Evolutionary conservation across 2,888 invertebrate species (phyloP).

Genomic region (Melangyna quadrimaculata): DNA sequence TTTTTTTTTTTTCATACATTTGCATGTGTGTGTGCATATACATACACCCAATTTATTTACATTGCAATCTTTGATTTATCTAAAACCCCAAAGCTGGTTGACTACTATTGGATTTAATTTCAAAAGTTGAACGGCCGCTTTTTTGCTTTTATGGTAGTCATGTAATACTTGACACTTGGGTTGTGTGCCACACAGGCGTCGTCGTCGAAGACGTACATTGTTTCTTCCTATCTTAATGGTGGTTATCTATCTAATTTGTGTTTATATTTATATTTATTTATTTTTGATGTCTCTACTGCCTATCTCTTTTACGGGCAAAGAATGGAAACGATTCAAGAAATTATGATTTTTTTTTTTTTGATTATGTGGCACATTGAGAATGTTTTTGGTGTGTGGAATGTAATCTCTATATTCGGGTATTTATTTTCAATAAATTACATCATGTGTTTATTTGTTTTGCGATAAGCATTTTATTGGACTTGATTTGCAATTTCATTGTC

Average conservation of each 20-base stretch:
- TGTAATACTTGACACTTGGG: slow-evolving; percentile 56
- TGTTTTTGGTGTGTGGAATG: not conserved
- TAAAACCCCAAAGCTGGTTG: not conserved
- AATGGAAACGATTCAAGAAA: slow-evolving; percentile 18
- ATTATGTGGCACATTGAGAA: slow-evolving; percentile 27
- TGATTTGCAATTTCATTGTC: slow-evolving; percentile 10
- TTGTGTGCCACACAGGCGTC: slow-evolving; percentile 17
- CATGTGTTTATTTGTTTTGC: slow-evolving; percentile 2
- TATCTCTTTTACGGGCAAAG: not conserved
- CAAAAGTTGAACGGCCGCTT: slow-evolving; percentile 63
- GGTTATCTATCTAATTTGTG: slow-evolving; percentile 1
- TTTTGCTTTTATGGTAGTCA: slow-evolving; percentile 35
- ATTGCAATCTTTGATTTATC: not conserved
- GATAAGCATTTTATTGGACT: slow-evolving; percentile 11
- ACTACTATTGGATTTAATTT: slow-evolving; percentile 35
- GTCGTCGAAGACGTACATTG: not conserved
- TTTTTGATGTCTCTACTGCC: not conserved
- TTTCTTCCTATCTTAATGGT: slow-evolving; percentile 31
- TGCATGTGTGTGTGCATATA: not conserved
- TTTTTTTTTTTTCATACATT: not conserved
- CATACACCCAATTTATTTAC: not conserved
- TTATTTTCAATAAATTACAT: slow-evolving; percentile 29
- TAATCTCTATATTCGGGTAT: not conserved
- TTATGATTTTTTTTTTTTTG: slow-evolving; percentile 12
- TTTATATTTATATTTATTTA: not conserved